These are phyloP conservation scores for Cladopsammia gracilis DNA, from an alignment of 64 coral and sea anemone genomes.

Conservation along the genomic window DNA sequence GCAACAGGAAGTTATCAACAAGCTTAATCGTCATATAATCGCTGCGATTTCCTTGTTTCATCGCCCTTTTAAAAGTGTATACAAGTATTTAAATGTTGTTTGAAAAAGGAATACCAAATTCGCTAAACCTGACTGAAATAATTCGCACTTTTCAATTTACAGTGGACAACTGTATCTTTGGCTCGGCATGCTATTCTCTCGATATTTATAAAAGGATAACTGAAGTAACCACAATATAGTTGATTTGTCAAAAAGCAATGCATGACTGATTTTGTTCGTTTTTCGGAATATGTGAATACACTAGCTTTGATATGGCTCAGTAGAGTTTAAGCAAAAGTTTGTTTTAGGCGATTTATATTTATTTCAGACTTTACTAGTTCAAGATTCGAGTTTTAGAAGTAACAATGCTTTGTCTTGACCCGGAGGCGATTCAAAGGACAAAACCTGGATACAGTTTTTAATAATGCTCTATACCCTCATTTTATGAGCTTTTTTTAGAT, in stretches of 20 bases:
- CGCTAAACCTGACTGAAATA: too few species aligned
- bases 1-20: slow-evolving; percentile 5
- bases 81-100: background rate
- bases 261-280: background rate
- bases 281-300: background rate
- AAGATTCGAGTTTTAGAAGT: background rate
- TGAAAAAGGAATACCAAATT: background rate
- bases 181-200: too few species aligned
- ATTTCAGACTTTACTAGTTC: background rate
- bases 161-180: too few species aligned
- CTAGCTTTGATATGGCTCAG: too few species aligned
- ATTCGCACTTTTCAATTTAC: too few species aligned
- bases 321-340: background rate
- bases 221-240: background rate
- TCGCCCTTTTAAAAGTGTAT: background rate
- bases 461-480: background rate
- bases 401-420: background rate
- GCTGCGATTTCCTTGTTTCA: slow-evolving; percentile 15
- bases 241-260: background rate
- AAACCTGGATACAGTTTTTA: background rate
- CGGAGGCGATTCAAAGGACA: too few species aligned
- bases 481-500: background rate
- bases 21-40: slow-evolving; percentile 19
- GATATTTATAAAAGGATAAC: too few species aligned
- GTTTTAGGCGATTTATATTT: background rate